These are phyloP conservation scores for Conops quadrifasciatus DNA, from an alignment of 2,888 invertebrate species.

Conservation along the genomic window DNA sequence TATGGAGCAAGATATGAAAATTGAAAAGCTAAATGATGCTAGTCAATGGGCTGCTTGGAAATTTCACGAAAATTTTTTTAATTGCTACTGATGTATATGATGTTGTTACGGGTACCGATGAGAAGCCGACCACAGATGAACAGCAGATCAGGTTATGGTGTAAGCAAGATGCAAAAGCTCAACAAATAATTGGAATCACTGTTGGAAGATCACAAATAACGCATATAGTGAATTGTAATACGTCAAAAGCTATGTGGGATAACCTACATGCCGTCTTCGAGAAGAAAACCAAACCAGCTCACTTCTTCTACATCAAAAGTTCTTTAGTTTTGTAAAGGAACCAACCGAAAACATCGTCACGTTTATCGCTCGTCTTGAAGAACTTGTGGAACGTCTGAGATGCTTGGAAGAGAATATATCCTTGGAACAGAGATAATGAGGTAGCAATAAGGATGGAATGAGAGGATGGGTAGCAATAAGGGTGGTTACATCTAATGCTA, in stretches of 20 bases:
- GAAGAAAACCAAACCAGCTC: not conserved
- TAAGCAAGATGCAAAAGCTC: constrained; percentile 3
- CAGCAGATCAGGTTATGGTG: not conserved
- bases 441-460: not conserved
- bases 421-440: too few species aligned
- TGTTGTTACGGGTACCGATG: not conserved
- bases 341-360: constrained; percentile 12
- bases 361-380: constrained; percentile 5
- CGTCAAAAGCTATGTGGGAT: not conserved
- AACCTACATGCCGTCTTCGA: constrained; percentile 9
- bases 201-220: constrained; percentile 8
- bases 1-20: not conserved
- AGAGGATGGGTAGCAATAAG: not conserved
- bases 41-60: too few species aligned
- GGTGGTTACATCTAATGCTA: not conserved
- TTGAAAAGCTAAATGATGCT: not conserved
- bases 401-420: constrained; percentile 1
- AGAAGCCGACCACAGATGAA: constrained; percentile 4
- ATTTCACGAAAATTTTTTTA: constrained; percentile 34
- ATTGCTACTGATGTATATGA: constrained; percentile 8
- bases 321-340: constrained; percentile 14
- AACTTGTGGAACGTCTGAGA: constrained; percentile 6
- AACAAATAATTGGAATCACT: constrained; percentile 12
- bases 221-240: not conserved
- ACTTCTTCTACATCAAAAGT: constrained; percentile 2